Evolutionary conservation across 2,113 vertebrate genomes (phyloP).

Genomic region (Eurystomus gularis): DNA sequence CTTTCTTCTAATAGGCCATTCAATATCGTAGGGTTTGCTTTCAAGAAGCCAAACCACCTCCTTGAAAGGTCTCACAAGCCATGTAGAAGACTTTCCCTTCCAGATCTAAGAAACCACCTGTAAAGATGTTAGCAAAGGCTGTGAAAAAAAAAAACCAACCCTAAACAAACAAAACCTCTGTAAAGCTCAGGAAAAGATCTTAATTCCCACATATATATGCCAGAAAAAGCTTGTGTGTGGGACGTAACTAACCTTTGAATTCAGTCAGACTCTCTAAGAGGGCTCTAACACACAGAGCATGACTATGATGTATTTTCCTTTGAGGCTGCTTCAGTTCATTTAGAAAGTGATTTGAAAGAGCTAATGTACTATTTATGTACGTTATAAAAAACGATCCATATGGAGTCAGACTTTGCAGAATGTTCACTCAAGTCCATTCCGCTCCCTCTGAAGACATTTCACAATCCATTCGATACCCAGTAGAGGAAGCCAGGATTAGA

Average conservation of each 20-base stretch:
- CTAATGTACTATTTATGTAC: slow-evolving; percentile 62
- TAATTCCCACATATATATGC: slow-evolving; percentile 16
- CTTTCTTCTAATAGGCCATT: slow-evolving; percentile 53
- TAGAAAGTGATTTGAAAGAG: slow-evolving; percentile 51
- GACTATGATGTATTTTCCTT: slow-evolving; percentile 54
- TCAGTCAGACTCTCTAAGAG: slow-evolving; percentile 7
- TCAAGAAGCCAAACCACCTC: slow-evolving; percentile 22
- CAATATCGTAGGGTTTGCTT: slow-evolving; percentile 22
- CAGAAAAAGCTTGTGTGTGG: slow-evolving; percentile 22
- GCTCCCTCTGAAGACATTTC: slow-evolving; percentile 45
- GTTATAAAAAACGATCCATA: slow-evolving; percentile 49
- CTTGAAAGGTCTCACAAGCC: not conserved
- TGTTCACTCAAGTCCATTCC: not conserved
- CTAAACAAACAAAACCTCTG: not conserved
- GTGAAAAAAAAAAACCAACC: not conserved
- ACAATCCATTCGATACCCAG: slow-evolving; percentile 49
- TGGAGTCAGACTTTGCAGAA: slow-evolving; percentile 52
- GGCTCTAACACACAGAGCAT: not conserved
- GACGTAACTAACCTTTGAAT: slow-evolving; percentile 55
- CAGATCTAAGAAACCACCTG: not conserved
- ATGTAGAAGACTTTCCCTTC: not conserved
- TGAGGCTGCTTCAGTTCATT: slow-evolving; percentile 53
- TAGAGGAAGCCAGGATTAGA: slow-evolving; percentile 35
- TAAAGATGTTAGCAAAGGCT: not conserved
- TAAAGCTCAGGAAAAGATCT: not conserved